Evolutionary conservation across 2,797 vertebrate genomes (phyloP).

Genomic region (Epinephelus awoara): DNA sequence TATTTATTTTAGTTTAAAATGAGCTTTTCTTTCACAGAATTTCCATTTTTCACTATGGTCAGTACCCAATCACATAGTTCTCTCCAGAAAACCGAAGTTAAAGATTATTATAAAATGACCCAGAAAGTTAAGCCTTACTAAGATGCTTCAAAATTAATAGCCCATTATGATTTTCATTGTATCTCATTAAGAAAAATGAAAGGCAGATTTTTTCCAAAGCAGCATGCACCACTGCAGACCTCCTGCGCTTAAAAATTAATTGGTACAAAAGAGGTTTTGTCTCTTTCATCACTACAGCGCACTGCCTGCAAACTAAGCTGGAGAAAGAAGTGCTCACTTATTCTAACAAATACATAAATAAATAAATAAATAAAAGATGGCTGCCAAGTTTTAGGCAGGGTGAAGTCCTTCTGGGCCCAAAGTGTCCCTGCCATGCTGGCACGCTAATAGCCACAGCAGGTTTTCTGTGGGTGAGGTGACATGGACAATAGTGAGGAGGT

Average conservation of each 20-base stretch:
- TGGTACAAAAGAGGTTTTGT: not conserved
- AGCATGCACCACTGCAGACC: not conserved
- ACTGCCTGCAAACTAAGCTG: not conserved
- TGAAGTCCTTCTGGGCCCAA: slow-evolving; percentile 23
- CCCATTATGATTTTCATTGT: not conserved
- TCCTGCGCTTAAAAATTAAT: not conserved
- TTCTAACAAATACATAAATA: slow-evolving; percentile 22
- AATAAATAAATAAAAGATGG: slow-evolving; percentile 21
- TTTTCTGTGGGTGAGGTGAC: slow-evolving; percentile 53
- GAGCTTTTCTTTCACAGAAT: not conserved
- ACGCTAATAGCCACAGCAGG: slow-evolving; percentile 59
- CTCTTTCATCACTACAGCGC: not conserved
- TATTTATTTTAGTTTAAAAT: not conserved
- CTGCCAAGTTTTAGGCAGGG: slow-evolving; percentile 5
- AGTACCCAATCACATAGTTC: too few relatives aligned
- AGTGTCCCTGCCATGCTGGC: slow-evolving; percentile 39
- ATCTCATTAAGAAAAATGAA: not conserved
- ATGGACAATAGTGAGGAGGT: slow-evolving; percentile 56
- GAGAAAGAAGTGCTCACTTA: slow-evolving; percentile 1
- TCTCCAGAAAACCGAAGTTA: too few relatives aligned
- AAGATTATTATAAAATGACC: not conserved
- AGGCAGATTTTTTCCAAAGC: not conserved
- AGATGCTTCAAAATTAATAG: not conserved
- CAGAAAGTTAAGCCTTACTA: not conserved
- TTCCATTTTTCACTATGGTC: not conserved